Conservation (phyloP, 2,797 vertebrate genomes). For the Melanotaenia parkinsoni region DNA sequence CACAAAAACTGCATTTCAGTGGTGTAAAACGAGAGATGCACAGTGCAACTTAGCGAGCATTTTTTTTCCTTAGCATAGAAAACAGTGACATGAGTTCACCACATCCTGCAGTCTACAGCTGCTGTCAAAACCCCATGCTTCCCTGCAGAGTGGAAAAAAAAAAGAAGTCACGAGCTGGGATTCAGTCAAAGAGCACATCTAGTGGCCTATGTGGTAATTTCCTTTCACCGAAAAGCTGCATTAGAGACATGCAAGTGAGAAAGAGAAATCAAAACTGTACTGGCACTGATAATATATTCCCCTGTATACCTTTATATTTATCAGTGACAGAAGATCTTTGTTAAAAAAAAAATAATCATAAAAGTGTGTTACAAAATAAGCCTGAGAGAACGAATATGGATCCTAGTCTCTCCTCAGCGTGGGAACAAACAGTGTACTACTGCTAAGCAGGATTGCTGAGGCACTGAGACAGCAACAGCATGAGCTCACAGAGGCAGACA, state of each 20-base stretch:
- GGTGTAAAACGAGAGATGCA: conserved; percentile 40
- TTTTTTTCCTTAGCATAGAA: conserved; percentile 46
- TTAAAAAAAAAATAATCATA: conserved; percentile 18
- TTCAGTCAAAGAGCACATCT: conserved; percentile 49
- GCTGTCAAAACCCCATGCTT: conserved; percentile 43
- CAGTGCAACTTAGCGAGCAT: conserved; percentile 38
- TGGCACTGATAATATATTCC: background rate
- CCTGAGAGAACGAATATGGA: conserved; percentile 28
- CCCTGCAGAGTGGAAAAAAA: conserved; percentile 10
- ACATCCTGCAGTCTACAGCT: conserved; percentile 77
- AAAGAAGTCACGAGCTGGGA: background rate
- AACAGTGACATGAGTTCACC: conserved; percentile 60
- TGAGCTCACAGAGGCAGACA: conserved; percentile 81
- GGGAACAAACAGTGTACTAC: conserved; percentile 38
- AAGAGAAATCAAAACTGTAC: background rate
- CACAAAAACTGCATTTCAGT: conserved; percentile 40
- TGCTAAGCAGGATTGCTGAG: conserved; percentile 54
- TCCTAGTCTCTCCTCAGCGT: conserved; percentile 28
- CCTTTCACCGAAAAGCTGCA: conserved; percentile 4
- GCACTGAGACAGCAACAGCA: conserved; percentile 70
- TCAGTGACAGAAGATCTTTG: background rate
- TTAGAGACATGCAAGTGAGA: background rate
- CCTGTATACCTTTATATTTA: background rate
- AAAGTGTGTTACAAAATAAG: conserved; percentile 32
- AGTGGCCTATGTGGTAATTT: conserved; percentile 43